phyloP scores from a whole-genome alignment of 2,113 vertebrate species.

The Myotis yumanensis region DNA sequence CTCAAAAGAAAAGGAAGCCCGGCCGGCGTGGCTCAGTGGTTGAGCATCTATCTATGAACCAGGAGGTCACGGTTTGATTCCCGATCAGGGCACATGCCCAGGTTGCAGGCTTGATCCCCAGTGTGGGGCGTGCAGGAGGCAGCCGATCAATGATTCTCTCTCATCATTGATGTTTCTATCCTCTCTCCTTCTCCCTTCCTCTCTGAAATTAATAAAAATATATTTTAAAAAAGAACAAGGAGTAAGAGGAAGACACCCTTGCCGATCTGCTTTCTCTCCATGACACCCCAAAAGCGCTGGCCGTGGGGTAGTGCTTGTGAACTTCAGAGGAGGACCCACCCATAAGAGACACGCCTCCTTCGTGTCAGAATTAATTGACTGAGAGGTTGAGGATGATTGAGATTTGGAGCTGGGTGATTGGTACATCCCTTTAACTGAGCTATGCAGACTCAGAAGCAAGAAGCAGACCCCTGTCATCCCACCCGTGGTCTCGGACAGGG shows the following conservation, averaged over 20 bases:
- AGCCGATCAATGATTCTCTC: too few relatives aligned
- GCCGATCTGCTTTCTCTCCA: neutral
- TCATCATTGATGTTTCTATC: too few relatives aligned
- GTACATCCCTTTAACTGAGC: neutral
- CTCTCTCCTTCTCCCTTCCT: too few relatives aligned
- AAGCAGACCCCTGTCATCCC: neutral
- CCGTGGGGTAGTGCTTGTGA: accelerated
- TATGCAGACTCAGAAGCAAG: neutral
- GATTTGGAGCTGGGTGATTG: neutral
- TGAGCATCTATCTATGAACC: too few relatives aligned
- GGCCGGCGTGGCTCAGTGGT: too few relatives aligned
- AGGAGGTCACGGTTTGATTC: too few relatives aligned
- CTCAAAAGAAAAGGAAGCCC: neutral
- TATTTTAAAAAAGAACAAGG: neutral
- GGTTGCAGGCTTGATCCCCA: too few relatives aligned
- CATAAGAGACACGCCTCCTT: neutral
- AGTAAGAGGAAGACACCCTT: neutral
- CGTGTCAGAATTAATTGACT: neutral
- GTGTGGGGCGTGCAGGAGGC: too few relatives aligned
- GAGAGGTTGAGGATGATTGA: neutral
- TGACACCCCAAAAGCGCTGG: too few relatives aligned
- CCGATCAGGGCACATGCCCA: too few relatives aligned
- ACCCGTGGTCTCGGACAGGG: neutral
- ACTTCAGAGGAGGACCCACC: neutral
- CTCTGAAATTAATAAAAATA: too few relatives aligned